These are phyloP conservation scores for Ips nitidus DNA, from an alignment of 1,140 invertebrate genomes.

Conservation along the genomic window DNA sequence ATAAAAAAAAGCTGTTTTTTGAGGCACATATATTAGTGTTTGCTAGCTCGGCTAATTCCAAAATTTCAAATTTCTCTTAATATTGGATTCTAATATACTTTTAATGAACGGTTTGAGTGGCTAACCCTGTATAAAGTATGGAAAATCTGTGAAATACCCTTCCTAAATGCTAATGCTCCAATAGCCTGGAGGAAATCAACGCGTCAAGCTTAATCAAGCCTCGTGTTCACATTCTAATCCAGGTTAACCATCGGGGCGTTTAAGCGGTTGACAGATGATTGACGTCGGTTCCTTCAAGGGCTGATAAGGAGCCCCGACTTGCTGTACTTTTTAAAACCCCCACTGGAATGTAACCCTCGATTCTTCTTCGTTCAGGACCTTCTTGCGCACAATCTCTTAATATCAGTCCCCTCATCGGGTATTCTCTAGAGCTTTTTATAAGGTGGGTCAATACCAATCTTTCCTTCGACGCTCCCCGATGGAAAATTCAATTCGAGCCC, in stretches of 20 bases:
- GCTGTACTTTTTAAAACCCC: background rate
- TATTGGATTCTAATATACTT: too few species aligned
- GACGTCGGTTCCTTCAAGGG: constrained; percentile 3
- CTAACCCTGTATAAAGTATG: too few species aligned
- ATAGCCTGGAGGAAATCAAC: background rate
- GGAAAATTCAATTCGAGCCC: constrained; percentile 5
- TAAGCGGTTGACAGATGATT: constrained; percentile 9
- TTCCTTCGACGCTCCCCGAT: background rate
- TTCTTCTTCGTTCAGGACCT: background rate
- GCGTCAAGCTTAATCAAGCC: constrained; percentile 2
- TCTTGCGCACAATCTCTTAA: background rate
- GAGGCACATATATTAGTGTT: too few species aligned
- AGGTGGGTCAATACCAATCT: constrained; percentile 14
- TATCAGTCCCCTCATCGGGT: background rate
- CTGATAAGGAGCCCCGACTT: background rate
- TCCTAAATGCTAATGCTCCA: too few species aligned
- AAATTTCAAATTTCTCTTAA: too few species aligned
- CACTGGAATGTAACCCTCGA: background rate
- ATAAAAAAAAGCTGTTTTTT: too few species aligned
- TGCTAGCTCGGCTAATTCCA: too few species aligned
- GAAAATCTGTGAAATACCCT: too few species aligned
- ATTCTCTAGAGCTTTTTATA: constrained; percentile 1
- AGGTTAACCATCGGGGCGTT: constrained; percentile 5
- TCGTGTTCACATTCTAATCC: constrained; percentile 7
- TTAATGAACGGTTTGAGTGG: too few species aligned